phyloP scores from a whole-genome alignment of 2,113 vertebrate species.

The Nematolebias whitei region DNA sequence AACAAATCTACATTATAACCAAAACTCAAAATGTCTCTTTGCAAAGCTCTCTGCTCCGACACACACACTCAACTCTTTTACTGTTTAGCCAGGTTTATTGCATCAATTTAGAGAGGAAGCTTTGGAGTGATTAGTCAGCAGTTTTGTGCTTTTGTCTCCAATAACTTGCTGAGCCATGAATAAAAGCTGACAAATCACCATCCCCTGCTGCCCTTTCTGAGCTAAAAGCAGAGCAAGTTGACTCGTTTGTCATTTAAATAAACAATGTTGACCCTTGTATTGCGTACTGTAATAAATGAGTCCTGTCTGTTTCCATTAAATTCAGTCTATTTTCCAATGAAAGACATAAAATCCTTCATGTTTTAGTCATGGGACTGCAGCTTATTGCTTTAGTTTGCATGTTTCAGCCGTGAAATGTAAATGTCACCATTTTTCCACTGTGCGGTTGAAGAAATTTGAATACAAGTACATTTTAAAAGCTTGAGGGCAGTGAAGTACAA shows the following conservation, averaged over 20 bases:
- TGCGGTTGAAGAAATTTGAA: constrained; percentile 2
- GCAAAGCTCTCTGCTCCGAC: constrained; percentile 21
- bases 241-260: constrained; percentile 10
- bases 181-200: not conserved
- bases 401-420: constrained; percentile 21
- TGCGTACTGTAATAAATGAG: not conserved
- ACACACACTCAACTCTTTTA: constrained; percentile 12
- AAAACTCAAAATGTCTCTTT: constrained; percentile 18
- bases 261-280: not conserved
- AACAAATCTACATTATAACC: too few relatives aligned
- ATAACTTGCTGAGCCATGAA: not conserved
- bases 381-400: constrained; percentile 10
- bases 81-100: constrained; percentile 31
- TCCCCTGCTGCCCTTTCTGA: not conserved
- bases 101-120: constrained; percentile 19
- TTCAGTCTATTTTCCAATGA: not conserved
- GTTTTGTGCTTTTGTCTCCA: not conserved
- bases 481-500: not conserved
- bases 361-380: constrained; percentile 11
- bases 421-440: constrained; percentile 19
- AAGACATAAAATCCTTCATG: not conserved
- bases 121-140: constrained; percentile 23
- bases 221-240: not conserved
- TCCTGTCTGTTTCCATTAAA: constrained; percentile 3
- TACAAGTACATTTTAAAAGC: not conserved